A percentile compares a stretch with the other conserved stretches of the same genome.
Evolutionary conservation across 2,797 vertebrate genomes (phyloP).

Genomic region (Myotis pilosus): DNA sequence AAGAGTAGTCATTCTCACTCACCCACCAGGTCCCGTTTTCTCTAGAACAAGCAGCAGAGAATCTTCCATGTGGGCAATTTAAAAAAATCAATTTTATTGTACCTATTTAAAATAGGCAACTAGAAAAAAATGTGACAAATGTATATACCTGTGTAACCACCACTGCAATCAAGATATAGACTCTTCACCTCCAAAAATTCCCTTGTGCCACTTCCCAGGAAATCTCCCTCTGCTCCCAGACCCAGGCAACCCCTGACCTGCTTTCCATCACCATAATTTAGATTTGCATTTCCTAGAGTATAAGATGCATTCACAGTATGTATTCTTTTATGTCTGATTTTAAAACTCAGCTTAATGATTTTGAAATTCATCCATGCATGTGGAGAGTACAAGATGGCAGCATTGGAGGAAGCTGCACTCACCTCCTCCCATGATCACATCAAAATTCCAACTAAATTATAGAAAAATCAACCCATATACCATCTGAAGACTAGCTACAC

Average conservation of each 20-base stretch:
- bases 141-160: neutral
- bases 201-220: neutral
- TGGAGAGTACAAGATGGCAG: neutral
- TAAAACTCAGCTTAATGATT: neutral
- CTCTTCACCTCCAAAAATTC: neutral
- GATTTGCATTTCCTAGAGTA: neutral
- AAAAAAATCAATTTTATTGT: neutral
- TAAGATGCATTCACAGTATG: neutral
- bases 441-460: neutral
- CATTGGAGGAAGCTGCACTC: neutral
- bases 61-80: neutral
- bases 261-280: neutral
- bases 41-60: neutral
- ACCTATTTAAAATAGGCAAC: neutral
- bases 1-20: constrained; percentile 31
- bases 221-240: neutral
- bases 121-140: constrained; percentile 13
- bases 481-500: neutral
- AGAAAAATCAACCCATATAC: neutral
- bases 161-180: neutral
- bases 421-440: neutral
- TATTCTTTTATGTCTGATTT: neutral
- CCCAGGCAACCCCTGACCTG: neutral
- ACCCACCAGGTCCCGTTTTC: neutral
- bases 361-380: neutral